Conservation (phyloP, 2,113 vertebrate genomes). For the Cochlearius cochlearius region DNA sequence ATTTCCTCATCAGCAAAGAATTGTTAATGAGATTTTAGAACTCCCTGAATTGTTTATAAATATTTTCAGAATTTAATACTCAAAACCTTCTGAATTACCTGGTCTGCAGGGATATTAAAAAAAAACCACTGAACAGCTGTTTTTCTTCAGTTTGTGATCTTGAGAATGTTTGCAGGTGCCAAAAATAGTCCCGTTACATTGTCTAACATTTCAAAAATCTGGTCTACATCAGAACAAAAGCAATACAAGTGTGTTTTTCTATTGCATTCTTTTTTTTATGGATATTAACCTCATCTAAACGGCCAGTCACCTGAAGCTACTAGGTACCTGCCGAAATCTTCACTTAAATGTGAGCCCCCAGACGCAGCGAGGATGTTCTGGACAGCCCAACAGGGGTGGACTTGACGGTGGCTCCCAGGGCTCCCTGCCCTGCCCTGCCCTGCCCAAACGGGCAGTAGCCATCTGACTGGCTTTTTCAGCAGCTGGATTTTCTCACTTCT, state of each 20-base stretch:
- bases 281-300: background rate
- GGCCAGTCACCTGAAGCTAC: background rate
- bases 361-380: accelerated
- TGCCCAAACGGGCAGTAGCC: background rate
- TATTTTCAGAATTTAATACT: background rate
- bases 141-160: background rate
- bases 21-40: background rate
- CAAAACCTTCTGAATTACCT: background rate
- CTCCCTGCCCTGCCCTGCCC: background rate
- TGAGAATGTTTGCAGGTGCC: background rate
- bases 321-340: background rate
- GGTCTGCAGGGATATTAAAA: background rate
- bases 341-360: background rate
- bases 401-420: background rate
- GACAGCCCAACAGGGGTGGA: background rate
- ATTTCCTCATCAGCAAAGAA: background rate
- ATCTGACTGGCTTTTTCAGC: background rate
- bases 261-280: background rate
- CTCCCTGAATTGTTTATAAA: background rate
- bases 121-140: background rate
- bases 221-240: background rate
- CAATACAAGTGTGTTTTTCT: background rate
- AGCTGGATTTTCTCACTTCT: background rate
- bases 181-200: background rate
- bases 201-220: background rate